Percentiles rank a stretch among this genome's conserved stretches.
These are phyloP conservation scores for Murina feae DNA, from an alignment of 2,113 vertebrate species.

Conservation along the genomic window DNA sequence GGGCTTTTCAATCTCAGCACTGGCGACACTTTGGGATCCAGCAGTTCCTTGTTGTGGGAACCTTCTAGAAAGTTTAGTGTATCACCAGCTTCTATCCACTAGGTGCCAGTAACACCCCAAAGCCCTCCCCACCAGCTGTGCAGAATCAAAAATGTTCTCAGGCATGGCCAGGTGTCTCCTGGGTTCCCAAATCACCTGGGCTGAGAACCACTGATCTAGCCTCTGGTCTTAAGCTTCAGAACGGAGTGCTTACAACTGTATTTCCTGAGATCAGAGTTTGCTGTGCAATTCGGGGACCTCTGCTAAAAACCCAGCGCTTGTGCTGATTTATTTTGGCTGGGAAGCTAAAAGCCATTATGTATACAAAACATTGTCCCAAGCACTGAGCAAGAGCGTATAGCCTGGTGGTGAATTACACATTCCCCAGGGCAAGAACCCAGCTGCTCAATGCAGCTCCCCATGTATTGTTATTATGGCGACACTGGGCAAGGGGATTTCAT, in stretches of 20 bases:
- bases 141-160: not conserved
- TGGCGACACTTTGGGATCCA: not conserved
- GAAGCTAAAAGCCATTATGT: not conserved
- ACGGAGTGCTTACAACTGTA: not conserved
- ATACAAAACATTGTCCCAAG: not conserved
- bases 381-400: not conserved
- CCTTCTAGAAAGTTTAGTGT: not conserved
- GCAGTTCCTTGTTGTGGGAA: not conserved
- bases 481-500: not conserved
- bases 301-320: not conserved
- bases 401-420: not conserved
- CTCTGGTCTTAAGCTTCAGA: not conserved
- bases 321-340: not conserved
- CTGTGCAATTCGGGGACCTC: not conserved
- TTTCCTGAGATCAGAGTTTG: not conserved
- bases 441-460: not conserved
- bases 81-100: not conserved
- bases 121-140: fast-evolving
- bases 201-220: not conserved
- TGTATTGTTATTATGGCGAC: not conserved
- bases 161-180: not conserved
- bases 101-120: not conserved
- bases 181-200: not conserved
- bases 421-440: not conserved
- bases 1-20: not conserved